Base-by-base conservation (phyloP, 2,113 vertebrate species). In the Mirounga angustirostris region DNA sequence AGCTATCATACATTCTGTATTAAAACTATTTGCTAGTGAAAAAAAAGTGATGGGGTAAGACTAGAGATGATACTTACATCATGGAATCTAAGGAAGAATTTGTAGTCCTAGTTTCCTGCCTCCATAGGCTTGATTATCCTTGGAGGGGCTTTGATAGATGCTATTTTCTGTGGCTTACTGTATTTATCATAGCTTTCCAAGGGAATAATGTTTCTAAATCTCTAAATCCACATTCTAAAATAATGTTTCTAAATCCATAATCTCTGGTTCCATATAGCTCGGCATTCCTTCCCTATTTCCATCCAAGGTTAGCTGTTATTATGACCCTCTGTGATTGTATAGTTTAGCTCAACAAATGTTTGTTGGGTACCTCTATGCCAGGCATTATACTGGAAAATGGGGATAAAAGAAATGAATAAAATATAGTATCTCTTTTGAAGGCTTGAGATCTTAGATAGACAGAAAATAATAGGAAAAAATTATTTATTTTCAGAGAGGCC, bases 231-330 rank as follows among this genome's bases (percentile, higher is more conserved):
- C 67, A 69, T 36, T 69, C 67, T 36, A 69, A 69, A 93, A 80
- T 63, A 56, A 80, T 89, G 46, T 30, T 83, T 92, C 63, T 93
- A 78, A 91, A 59, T 92, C 36, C 58, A 46, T 74, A n/a, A 63
- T 89, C 67, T 93, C 50, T 76, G 24, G 52, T 63, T 90, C 10
- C 5, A 11, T 91, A 30, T 86, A 86, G 58, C 24, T 96, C 14
- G 0, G 61, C 52, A 89, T 76, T 74, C 59, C n/a, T 78, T 56
- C 43, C 30, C 43, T 56, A 79, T 18, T 83, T n/a, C 58, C n/a
- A 82, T 76, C 84, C 73, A 96, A 96, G 93, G 28, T 82, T 95
- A 96, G 22, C 54, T 94, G 4, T 67, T 85, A 36, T 52, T 85
- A 54, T 94, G 50, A 86, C 43, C 91, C 6, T 93, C 7, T 71